phyloP scores from a whole-genome alignment of 1,140 invertebrate species.

The Drosophila sp. region DNA sequence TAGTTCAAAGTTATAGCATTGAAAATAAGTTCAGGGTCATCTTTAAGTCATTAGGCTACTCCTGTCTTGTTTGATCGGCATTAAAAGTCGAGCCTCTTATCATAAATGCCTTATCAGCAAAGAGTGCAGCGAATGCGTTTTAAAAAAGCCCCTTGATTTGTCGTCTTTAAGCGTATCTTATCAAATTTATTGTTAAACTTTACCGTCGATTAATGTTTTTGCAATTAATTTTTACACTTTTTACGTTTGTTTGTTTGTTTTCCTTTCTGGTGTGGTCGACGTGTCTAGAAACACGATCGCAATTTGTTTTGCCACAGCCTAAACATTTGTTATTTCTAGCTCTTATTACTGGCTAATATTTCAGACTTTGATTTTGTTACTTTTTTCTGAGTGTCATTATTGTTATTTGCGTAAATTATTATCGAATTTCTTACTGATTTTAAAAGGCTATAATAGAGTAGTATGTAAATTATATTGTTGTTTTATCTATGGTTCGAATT shows the following conservation, averaged over 20 bases:
- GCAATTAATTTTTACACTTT: constrained; percentile 36
- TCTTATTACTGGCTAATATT: constrained; percentile 13
- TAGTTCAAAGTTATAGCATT: background rate
- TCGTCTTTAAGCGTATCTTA: constrained; percentile 61
- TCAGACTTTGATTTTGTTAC: constrained; percentile 49
- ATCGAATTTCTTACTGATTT: constrained; percentile 23
- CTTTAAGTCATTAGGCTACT: background rate
- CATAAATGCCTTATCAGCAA: constrained; percentile 39
- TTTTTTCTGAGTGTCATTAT: background rate
- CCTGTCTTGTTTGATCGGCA: constrained; percentile 3
- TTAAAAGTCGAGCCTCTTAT: background rate
- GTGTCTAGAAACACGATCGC: constrained; percentile 63
- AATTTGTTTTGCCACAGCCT: constrained; percentile 28
- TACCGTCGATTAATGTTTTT: constrained; percentile 54
- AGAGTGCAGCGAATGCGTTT: constrained; percentile 51
- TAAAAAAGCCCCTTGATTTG: constrained; percentile 2
- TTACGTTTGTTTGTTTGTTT: constrained; percentile 28
- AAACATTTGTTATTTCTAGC: constrained; percentile 37
- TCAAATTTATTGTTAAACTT: constrained; percentile 34
- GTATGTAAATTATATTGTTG: too few species aligned
- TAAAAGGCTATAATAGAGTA: background rate
- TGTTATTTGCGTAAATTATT: constrained; percentile 63
- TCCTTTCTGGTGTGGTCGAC: constrained; percentile 61
- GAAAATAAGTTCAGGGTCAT: constrained; percentile 32
- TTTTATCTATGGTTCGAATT: background rate